phyloP scores from a whole-genome alignment of 2,888 invertebrate genomes.

The Ophonus ardosiacus region DNA sequence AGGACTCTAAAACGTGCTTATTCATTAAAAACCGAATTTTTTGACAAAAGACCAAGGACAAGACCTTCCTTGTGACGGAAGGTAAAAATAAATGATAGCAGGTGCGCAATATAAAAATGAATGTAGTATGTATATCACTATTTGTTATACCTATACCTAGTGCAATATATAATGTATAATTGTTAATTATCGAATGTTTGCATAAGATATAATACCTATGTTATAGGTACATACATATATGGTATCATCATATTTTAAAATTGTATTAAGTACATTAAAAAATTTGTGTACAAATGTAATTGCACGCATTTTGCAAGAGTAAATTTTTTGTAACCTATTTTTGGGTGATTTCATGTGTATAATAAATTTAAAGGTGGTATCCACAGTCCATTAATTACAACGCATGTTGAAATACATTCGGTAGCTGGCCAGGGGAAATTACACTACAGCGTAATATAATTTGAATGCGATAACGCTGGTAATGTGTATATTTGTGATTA shows the following conservation, averaged over 20 bases:
- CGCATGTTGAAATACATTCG: neutral
- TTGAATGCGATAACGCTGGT: slow-evolving; percentile 13
- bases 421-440: neutral
- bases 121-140: too few species aligned
- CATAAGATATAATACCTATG: too few species aligned
- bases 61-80: too few species aligned
- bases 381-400: slow-evolving; percentile 22
- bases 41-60: too few species aligned
- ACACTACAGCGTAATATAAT: neutral
- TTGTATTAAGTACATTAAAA: neutral
- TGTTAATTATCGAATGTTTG: too few species aligned
- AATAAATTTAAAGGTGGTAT: slow-evolving; percentile 21
- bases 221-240: too few species aligned
- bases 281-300: neutral
- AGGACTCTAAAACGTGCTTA: too few species aligned
- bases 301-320: neutral
- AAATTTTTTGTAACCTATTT: neutral
- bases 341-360: slow-evolving; percentile 23
- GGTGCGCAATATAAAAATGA: too few species aligned
- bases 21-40: too few species aligned
- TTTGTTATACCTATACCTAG: too few species aligned
- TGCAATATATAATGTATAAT: too few species aligned
- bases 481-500: slow-evolving; percentile 43
- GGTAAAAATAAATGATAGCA: too few species aligned
- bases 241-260: neutral